phyloP scores from a whole-genome alignment of 2,888 invertebrate genomes.

The Pseudolycoriella hygida region DNA sequence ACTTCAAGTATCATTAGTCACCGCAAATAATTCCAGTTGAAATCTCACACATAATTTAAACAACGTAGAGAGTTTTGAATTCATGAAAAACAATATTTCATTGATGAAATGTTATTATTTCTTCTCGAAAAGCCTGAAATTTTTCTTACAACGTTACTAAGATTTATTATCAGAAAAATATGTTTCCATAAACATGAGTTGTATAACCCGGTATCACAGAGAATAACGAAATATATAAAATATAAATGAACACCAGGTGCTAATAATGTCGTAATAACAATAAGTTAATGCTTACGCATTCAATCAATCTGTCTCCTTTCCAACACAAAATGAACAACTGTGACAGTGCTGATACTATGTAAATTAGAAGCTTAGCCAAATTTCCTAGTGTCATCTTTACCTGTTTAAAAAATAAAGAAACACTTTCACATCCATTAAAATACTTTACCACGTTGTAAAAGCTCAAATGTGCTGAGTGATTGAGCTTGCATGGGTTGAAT shows the following conservation, averaged over 20 bases:
- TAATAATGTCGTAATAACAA: neutral
- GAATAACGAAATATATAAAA: neutral
- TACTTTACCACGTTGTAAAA: too few relatives aligned
- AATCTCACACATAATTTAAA: neutral
- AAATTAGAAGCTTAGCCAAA: slow-evolving; percentile 23
- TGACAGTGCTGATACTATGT: slow-evolving; percentile 22
- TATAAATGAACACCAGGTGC: neutral
- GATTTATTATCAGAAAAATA: too few relatives aligned
- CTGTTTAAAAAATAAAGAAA: slow-evolving; percentile 8
- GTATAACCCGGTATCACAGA: neutral
- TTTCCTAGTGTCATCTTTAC: slow-evolving; percentile 24
- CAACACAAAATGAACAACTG: slow-evolving; percentile 25
- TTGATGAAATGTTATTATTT: too few relatives aligned
- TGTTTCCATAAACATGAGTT: too few relatives aligned
- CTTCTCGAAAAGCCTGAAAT: too few relatives aligned
- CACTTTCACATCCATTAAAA: neutral
- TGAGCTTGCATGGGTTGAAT: too few relatives aligned
- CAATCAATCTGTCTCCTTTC: slow-evolving; percentile 26
- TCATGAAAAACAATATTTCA: too few relatives aligned
- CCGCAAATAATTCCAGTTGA: neutral
- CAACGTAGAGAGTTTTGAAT: too few relatives aligned
- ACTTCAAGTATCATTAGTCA: too few relatives aligned
- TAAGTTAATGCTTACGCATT: slow-evolving; percentile 16
- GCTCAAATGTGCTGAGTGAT: too few relatives aligned
- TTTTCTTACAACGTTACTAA: too few relatives aligned